A percentile compares a stretch with the other conserved stretches of the same genome.
Conservation (phyloP, 1,140 invertebrate genomes). For the Pristionchus pacificus region DNA sequence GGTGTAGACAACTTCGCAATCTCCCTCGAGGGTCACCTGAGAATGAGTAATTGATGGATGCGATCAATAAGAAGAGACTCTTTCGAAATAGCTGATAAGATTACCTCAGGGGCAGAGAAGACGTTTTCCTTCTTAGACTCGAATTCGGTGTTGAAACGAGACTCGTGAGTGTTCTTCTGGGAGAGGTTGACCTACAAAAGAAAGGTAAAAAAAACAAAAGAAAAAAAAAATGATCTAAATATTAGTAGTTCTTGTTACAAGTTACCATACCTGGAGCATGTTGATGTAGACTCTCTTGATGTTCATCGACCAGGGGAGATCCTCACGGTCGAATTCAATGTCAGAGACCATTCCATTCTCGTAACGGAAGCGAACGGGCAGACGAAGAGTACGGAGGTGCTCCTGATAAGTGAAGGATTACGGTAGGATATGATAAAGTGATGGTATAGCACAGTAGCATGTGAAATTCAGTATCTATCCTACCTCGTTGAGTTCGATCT, state of each 20-base stretch:
- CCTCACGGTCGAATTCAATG: conserved; percentile 24
- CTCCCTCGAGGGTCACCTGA: conserved; percentile 31
- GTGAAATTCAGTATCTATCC: too few species aligned
- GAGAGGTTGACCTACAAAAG: conserved; percentile 56
- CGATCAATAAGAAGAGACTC: not conserved
- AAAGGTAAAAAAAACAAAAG: too few species aligned
- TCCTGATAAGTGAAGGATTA: too few species aligned
- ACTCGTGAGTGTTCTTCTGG: conserved; percentile 33
- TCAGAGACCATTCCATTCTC: conserved; percentile 29
- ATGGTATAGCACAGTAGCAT: too few species aligned
- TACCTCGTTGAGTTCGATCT: too few species aligned
- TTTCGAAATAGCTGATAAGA: not conserved
- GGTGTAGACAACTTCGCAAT: conserved; percentile 33
- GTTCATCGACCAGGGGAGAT: conserved; percentile 26
- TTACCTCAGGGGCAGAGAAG: conserved; percentile 12
- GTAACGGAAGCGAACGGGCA: conserved; percentile 20
- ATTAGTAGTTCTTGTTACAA: too few species aligned
- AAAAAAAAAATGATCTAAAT: too few species aligned
- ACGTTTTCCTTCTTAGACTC: too few species aligned
- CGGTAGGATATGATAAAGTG: too few species aligned
- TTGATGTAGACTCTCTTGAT: too few species aligned
- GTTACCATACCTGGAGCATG: too few species aligned
- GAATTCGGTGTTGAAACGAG: conserved; percentile 14
- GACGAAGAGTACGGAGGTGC: conserved; percentile 22
- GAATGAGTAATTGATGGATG: not conserved